Evolutionary conservation across 2,113 vertebrate species (phyloP), one percentile per base, ranked within the genome.

Genomic region (Melospiza melodia): DNA sequence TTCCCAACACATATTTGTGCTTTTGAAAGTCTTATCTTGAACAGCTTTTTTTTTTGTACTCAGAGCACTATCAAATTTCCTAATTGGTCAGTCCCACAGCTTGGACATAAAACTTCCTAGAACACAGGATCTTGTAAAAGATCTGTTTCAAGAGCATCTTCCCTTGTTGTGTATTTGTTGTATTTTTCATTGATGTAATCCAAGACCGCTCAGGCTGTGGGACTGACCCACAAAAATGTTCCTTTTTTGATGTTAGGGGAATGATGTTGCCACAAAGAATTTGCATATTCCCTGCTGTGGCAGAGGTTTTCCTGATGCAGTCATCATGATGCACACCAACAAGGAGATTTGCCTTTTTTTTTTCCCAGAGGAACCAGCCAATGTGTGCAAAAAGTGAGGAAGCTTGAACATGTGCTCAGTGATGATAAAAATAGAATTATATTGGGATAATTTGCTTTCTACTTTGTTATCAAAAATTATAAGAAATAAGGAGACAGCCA

Each of bases 371-470:
- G 41, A 58, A 72, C 49, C 67, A 54, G 17, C 25, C 69, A 73
- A 83, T 4, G 1, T 0, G 0, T 44, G 12, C 43, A 52, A 85
- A 84, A 90, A 49, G 18, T 0, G 1, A 90, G 49, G 22, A 83
- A 76, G 13, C 37, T 87, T 58, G 55, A 76, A 76, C 31, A 54
- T 66, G 28, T 90, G 71, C 31, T 93, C 51, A 77, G 54, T 85
- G 25, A 57, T 59, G 2, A 91, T 61, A 77, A 90, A 97, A 79
- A 93, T 44, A 57, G 58, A 75, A 94, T 44, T 68, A 49, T 57
- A 27, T 18, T 28, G 24, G 33, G 52, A 35, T 79, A 83, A 72
- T 88, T 72, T 85, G 10, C 23, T 90, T 88, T 77, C 49, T 79
- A 33, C 28, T 76, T 87, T 52, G 4, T 57, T 85, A n/a, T 44